Evolutionary conservation across 2,797 vertebrate species (phyloP).

Genomic region (Parotocinclus haroldoi): DNA sequence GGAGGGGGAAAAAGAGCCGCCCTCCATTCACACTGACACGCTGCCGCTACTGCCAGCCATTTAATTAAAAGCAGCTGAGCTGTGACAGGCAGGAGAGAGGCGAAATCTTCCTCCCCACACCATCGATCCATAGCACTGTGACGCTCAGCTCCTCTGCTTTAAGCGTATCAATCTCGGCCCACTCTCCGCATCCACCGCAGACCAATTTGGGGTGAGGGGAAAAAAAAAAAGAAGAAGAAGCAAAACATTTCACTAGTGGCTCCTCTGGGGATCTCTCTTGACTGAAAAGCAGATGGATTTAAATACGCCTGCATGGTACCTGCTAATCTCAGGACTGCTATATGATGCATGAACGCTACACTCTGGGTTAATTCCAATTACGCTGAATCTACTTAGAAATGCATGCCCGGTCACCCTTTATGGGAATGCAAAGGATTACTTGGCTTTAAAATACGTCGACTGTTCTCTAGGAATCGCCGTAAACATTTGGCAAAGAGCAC

Average conservation of each 20-base stretch:
- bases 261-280: constrained; percentile 37
- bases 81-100: constrained; percentile 63
- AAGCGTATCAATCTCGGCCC: constrained; percentile 33
- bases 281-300: constrained; percentile 46
- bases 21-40: constrained; percentile 54
- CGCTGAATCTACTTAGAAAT: no score
- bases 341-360: constrained; percentile 27
- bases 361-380: no score
- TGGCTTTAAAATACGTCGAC: no score
- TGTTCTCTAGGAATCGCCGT: no score
- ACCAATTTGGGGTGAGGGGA: constrained; percentile 19
- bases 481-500: no score
- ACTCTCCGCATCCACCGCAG: constrained; percentile 26
- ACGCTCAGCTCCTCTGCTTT: constrained; percentile 11
- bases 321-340: constrained; percentile 44
- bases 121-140: constrained; percentile 23
- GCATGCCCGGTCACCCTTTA: no score
- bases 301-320: constrained; percentile 44
- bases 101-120: constrained; percentile 31
- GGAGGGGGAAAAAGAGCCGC: constrained; percentile 35
- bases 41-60: constrained; percentile 52
- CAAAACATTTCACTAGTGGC: constrained; percentile 36
- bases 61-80: constrained; percentile 66
- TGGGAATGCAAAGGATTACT: no score
- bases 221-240: constrained; percentile 19